A percentile compares a stretch with the other conserved stretches of the same genome.
Evolutionary conservation across 1,140 invertebrate species (phyloP).

Genomic region (Calephelis virginiensis): DNA sequence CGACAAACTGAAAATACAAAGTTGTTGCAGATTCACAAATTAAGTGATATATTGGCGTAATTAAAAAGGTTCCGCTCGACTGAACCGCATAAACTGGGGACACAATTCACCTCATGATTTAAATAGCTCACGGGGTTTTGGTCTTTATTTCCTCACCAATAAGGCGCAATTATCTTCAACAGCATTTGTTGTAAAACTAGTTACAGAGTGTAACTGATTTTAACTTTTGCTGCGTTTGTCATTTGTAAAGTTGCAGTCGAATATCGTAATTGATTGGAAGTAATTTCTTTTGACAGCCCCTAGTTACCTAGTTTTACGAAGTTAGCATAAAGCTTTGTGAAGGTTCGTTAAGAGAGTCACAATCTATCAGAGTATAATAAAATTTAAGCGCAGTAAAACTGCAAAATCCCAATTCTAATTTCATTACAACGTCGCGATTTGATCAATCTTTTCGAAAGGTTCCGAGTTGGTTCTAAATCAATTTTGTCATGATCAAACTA

Average conservation of each 20-base stretch:
- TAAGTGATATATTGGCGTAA: constrained; percentile 49
- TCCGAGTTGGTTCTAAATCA: too few relatives aligned
- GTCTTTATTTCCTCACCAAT: not conserved
- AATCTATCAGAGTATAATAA: not conserved
- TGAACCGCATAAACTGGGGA: constrained; percentile 18
- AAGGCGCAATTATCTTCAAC: not conserved
- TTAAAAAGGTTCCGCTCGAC: constrained; percentile 46
- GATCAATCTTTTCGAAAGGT: too few relatives aligned
- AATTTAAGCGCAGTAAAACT: too few relatives aligned
- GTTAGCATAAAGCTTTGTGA: constrained; percentile 12
- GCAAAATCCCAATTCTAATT: too few relatives aligned
- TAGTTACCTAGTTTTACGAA: constrained; percentile 14
- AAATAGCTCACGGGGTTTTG: not conserved
- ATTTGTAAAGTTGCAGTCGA: constrained; percentile 21
- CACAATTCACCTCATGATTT: not conserved
- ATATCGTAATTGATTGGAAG: constrained; percentile 28
- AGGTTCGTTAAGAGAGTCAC: constrained; percentile 9
- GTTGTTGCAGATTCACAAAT: constrained; percentile 44
- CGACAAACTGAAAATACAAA: constrained; percentile 19
- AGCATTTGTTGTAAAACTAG: not conserved
- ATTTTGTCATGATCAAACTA: too few relatives aligned
- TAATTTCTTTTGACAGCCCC: constrained; percentile 28
- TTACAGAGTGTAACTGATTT: constrained; percentile 3
- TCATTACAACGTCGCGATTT: too few relatives aligned
- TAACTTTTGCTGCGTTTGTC: constrained; percentile 14